phyloP scores from a whole-genome alignment of 2,113 vertebrate genomes.

The Cairina moschata region DNA sequence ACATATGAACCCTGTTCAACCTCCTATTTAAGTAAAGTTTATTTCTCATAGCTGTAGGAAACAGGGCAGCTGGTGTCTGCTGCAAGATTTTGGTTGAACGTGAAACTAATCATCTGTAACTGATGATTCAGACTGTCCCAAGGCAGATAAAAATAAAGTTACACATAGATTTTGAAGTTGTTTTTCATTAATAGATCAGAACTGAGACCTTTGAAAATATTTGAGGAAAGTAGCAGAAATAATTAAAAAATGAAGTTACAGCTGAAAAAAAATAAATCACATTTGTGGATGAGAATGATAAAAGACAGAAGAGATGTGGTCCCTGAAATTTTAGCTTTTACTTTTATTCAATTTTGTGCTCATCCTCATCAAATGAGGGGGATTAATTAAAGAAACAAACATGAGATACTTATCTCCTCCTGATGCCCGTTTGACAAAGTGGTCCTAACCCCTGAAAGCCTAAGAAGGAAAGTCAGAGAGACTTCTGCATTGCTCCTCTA shows the following conservation, averaged over 20 bases:
- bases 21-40: background rate
- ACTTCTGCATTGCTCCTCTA: background rate
- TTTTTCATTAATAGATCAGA: background rate
- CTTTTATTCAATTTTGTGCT: background rate
- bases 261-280: background rate
- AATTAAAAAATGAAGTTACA: background rate
- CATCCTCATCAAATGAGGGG: background rate
- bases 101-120: background rate
- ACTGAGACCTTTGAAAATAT: background rate
- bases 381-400: background rate
- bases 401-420: background rate
- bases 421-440: background rate
- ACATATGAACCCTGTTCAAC: background rate
- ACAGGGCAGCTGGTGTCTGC: background rate
- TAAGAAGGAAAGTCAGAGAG: background rate
- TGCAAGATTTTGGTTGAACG: background rate
- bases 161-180: background rate
- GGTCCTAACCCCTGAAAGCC: background rate
- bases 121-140: background rate
- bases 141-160: background rate
- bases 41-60: background rate
- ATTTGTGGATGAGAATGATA: background rate
- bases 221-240: background rate
- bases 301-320: accelerated
- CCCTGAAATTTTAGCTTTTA: background rate